A percentile compares a stretch with the other conserved stretches of the same genome.
phyloP scores from a whole-genome alignment of 2,113 vertebrate genomes.

The Tinamus guttatus region DNA sequence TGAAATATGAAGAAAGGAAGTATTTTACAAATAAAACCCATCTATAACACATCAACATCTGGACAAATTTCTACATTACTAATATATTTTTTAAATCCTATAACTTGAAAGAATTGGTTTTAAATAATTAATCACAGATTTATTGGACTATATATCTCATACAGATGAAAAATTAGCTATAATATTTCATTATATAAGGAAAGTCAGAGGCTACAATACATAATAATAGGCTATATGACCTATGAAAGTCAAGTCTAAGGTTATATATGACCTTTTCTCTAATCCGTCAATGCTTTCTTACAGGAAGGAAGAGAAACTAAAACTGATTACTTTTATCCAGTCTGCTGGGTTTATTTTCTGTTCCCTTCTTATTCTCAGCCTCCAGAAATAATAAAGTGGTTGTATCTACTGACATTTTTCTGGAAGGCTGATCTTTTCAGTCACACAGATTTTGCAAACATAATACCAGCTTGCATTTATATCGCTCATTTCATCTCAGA shows the following conservation, averaged over 20 bases:
- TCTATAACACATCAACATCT: not conserved
- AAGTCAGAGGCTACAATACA: not conserved
- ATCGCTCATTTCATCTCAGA: slow-evolving; percentile 54
- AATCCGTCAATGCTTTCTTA: not conserved
- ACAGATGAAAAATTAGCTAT: not conserved
- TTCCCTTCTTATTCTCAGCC: not conserved
- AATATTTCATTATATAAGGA: not conserved
- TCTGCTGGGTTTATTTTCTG: slow-evolving; percentile 56
- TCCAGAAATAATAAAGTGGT: slow-evolving; percentile 56
- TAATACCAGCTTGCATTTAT: slow-evolving; percentile 57
- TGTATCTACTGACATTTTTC: slow-evolving; percentile 59
- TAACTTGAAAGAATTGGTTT: not conserved
- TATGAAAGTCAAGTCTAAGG: slow-evolving; percentile 40
- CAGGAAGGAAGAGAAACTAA: not conserved
- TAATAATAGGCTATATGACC: not conserved
- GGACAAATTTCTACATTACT: not conserved
- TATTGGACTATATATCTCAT: not conserved
- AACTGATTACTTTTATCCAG: slow-evolving; percentile 36
- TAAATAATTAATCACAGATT: not conserved
- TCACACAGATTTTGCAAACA: slow-evolving; percentile 41
- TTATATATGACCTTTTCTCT: slow-evolving; percentile 20
- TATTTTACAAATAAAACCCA: not conserved
- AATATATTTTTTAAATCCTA: not conserved
- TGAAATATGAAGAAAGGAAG: not conserved
- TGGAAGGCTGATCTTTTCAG: slow-evolving; percentile 56